Base-by-base conservation (phyloP, 2,888 invertebrate genomes). In the Harpalus rufipes region DNA sequence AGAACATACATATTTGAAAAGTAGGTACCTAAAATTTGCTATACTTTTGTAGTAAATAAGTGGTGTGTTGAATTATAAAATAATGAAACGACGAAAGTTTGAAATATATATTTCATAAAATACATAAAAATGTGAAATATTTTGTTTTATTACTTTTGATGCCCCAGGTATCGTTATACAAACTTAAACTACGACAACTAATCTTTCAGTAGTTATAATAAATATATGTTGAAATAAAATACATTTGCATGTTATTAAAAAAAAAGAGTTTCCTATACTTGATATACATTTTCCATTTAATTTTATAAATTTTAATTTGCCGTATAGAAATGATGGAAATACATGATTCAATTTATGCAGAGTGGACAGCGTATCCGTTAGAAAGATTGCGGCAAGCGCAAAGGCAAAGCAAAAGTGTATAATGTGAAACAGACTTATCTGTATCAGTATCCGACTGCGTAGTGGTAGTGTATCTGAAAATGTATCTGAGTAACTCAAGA, bases 401-500 rank as follows among this genome's bases (percentile, higher is more conserved):
- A 25, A 63, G 68, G 68, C 68, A 39, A 72, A 72, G 68, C 41
- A 39, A 41, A 72, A 41, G 39, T 68, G 68, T 68, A 41, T 41
- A 72, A 41, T 72, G 41, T 72, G 41, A 72, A 72, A n/a, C 68
- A 72, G 68, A 18, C 68, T 72, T 41, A 72, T 68, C 41, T 68
- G 5, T 68, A 68, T 72, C 68, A n/a, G 16, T 68, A 72, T n/a
- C 41, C 68, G 16, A 41, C 21, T 25, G 21, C 63, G 44, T 12
- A 12, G 39, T 41, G 41, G 56, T 14, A 65, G 39, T 41, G 41
- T n/a, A 72, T 16, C 68, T 41, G 32, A 25, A 32, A 65, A n/a
- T 65, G 63, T 21, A 6, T 21, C 65, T 65, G 12, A 51, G 44
- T 51, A 10, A 7, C 10, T 44, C 12, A 51, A 12, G 2, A 12